Evolutionary conservation across 2,888 invertebrate species (phyloP).

Genomic region (Globia sparganii): DNA sequence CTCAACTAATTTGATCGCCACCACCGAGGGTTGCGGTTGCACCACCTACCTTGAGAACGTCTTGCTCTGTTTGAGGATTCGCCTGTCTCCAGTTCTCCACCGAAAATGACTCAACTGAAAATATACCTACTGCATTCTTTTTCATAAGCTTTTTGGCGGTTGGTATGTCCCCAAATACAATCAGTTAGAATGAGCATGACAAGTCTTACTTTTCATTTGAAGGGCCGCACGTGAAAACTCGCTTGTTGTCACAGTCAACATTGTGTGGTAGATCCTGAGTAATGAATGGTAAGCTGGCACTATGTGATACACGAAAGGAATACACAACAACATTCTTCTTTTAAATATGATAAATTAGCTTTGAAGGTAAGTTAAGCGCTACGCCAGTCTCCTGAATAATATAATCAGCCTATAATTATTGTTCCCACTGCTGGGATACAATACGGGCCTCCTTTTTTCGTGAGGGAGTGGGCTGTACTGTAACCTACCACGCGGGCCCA

Average conservation of each 20-base stretch:
- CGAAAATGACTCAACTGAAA: not conserved
- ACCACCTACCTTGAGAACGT: not conserved
- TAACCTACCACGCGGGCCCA: not conserved
- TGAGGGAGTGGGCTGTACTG: not conserved
- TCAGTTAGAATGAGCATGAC: constrained; percentile 44
- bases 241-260: not conserved
- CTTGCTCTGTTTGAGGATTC: not conserved
- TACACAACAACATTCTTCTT: constrained; percentile 6
- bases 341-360: constrained; percentile 15
- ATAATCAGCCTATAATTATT: not conserved
- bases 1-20: not conserved
- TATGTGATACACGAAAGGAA: constrained; percentile 28
- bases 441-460: not conserved
- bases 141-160: not conserved
- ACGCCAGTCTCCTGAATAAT: not conserved
- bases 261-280: constrained; percentile 40
- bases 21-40: not conserved
- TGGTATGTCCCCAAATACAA: not conserved
- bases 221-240: constrained; percentile 23
- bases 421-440: not conserved
- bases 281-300: constrained; percentile 30
- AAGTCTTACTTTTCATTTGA: constrained; percentile 36
- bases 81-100: not conserved
- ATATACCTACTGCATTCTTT: not conserved
- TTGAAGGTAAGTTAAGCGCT: not conserved